Evolutionary conservation across 2,888 invertebrate genomes (phyloP), one percentile per base, ranked within the genome.

Genomic region (Lycocerus yunnanus): DNA sequence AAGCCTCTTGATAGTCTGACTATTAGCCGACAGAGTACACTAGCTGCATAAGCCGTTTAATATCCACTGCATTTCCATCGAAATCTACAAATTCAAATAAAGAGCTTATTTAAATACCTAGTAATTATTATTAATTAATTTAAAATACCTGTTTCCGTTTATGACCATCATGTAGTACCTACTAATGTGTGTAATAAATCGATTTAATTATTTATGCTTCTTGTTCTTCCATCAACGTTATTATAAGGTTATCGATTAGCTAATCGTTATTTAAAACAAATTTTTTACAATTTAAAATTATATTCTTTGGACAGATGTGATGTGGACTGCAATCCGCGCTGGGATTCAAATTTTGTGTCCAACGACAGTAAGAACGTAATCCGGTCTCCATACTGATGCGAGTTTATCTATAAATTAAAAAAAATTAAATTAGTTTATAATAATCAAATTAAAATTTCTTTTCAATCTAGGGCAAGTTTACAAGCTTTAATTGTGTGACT

Each of bases 11-110:
- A 69, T 74, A 75, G 80, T 83, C 82, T 76, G 72, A 82, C 82
- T 83, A 82, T 81, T 78, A 73, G 21, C 77, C 76, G 80, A 61
- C 74, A 84, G 84, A 82, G 82, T 72, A 82, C 82, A 81, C 78
- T 72, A 69, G 73, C 75, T 75, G 18, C 76, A 63, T 66, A 43
- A 43, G 43, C 43, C 43, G 43, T 43, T 43, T 43, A 43, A 43
- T 43, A 43, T 43, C 43, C 43, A 43, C 8, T 43, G 43, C 43
- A 43, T 43, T 43, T n/a, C 6, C 43, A 43, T 8, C n/a, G n/a
- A 43, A 43, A 43, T 6, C 43, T 43, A 43, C 43, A 43, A 43
- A 43, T 43, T n/a, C 43, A 43, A 43, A 43, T 4, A 13, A 4
- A 27, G 5, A 43, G 1, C 6, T 43, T 43, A 43, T 43, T 43